A percentile compares a stretch with the other conserved stretches of the same genome.
These are phyloP conservation scores for Sebastes kiyomatsui DNA, from an alignment of 2,797 vertebrate genomes.

Conservation along the genomic window DNA sequence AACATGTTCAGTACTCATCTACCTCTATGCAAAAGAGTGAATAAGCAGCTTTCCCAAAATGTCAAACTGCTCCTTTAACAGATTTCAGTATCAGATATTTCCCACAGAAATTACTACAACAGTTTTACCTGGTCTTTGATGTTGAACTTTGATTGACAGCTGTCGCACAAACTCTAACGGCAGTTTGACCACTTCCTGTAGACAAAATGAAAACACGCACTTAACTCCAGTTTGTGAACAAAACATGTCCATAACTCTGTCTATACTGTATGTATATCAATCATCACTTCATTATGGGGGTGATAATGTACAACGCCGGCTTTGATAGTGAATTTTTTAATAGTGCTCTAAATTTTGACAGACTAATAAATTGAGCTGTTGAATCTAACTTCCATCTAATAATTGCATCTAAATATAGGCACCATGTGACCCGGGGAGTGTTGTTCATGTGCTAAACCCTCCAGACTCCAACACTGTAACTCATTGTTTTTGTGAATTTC, in stretches of 20 bases:
- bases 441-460: slow-evolving; percentile 35
- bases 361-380: neutral
- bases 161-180: slow-evolving; percentile 95
- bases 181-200: slow-evolving; percentile 93
- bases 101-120: neutral
- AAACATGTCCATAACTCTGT: neutral
- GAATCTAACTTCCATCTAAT: neutral
- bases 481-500: slow-evolving; percentile 9
- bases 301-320: neutral
- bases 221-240: neutral
- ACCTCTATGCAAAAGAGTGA: neutral
- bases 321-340: neutral
- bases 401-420: slow-evolving; percentile 7
- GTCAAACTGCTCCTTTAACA: neutral
- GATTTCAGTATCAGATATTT: neutral
- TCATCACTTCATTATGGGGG: neutral
- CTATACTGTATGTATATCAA: neutral
- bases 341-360: neutral
- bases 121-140: slow-evolving; percentile 91
- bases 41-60: neutral
- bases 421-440: slow-evolving; percentile 4
- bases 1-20: neutral
- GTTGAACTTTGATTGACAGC: slow-evolving; percentile 94
- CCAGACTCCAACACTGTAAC: slow-evolving; percentile 11
- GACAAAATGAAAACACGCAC: neutral